Conservation (phyloP, 1,140 invertebrate species). For the Lepidostoma basale region DNA sequence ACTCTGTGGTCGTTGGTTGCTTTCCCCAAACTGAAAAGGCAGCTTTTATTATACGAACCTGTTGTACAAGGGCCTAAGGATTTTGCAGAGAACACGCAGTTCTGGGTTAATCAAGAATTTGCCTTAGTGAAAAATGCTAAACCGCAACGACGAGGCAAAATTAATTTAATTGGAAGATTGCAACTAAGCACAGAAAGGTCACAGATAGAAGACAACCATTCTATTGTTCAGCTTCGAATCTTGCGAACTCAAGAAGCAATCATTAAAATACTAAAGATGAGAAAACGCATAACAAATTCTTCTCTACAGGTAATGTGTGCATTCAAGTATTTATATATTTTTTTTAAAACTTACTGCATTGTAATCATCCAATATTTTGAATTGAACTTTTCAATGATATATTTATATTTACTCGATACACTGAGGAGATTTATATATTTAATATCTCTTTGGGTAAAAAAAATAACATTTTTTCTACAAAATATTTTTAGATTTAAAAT, state of each 20-base stretch:
- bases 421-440: no score
- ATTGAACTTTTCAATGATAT: no score
- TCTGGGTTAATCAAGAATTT: constrained; percentile 98
- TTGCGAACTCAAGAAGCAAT: constrained; percentile 94
- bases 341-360: background rate
- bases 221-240: constrained; percentile 94
- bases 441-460: no score
- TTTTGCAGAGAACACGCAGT: constrained; percentile 89
- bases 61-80: constrained; percentile 87
- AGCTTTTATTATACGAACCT: constrained; percentile 84
- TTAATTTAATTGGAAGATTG: constrained; percentile 92
- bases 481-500: no score
- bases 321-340: background rate
- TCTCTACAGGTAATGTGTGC: constrained; percentile 75
- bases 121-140: constrained; percentile 90
- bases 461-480: no score
- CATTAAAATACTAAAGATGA: constrained; percentile 98
- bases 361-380: background rate
- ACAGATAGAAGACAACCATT: constrained; percentile 96
- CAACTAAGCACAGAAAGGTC: constrained; percentile 94
- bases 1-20: constrained; percentile 97
- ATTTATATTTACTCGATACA: no score
- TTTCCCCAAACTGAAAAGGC: constrained; percentile 96
- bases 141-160: constrained; percentile 90
- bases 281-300: constrained; percentile 91